Percentiles rank a stretch among this genome's conserved stretches.
phyloP scores from a whole-genome alignment of 2,113 vertebrate species.

The Crotalus helleri region DNA sequence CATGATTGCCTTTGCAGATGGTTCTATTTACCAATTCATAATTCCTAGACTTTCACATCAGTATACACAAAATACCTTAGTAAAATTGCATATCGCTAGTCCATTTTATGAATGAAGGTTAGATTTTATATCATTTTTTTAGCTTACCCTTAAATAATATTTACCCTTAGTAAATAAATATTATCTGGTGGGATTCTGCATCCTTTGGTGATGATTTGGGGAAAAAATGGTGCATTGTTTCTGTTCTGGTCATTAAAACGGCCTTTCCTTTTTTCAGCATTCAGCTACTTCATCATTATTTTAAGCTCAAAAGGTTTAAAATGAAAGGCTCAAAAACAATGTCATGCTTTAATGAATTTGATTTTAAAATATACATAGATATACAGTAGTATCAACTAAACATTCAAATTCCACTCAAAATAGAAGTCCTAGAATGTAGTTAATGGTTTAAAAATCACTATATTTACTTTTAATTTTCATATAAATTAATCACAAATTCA shows the following conservation, averaged over 20 bases:
- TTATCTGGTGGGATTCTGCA: background rate
- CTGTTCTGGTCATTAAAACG: background rate
- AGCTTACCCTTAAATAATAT: slow-evolving; percentile 10
- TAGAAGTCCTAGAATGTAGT: background rate
- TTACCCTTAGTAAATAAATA: slow-evolving; percentile 14
- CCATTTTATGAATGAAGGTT: background rate
- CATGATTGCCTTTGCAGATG: background rate
- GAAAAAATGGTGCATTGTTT: background rate
- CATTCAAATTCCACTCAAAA: background rate
- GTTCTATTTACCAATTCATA: background rate
- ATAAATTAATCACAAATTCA: background rate
- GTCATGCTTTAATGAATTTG: background rate
- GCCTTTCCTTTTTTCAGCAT: background rate
- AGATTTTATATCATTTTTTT: slow-evolving; percentile 4
- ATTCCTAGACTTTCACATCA: background rate
- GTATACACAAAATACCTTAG: background rate
- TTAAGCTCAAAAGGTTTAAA: background rate
- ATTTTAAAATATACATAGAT: background rate
- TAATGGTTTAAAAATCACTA: background rate
- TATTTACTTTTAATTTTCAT: background rate
- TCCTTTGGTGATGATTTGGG: background rate
- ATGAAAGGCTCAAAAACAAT: background rate
- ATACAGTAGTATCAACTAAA: background rate
- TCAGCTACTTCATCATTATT: background rate
- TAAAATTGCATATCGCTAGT: background rate